phyloP scores from a whole-genome alignment of 2,797 vertebrate genomes.

The Rhynchotus rufescens region DNA sequence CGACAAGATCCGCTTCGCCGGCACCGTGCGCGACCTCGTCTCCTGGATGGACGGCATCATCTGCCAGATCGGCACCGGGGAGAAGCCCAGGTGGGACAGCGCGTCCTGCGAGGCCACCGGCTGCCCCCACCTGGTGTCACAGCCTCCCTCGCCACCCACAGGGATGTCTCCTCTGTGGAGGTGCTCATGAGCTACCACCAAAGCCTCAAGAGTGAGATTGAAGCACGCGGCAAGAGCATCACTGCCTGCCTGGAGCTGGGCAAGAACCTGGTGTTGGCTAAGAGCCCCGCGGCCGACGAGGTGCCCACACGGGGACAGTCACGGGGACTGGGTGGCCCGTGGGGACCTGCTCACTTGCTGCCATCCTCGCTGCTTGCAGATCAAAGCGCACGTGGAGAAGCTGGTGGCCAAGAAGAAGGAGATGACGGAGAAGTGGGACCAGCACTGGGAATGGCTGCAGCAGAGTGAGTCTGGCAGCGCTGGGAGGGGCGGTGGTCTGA shows the following conservation, averaged over 20 bases:
- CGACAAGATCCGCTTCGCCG: constrained; percentile 90
- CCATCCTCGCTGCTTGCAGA: constrained; percentile 71
- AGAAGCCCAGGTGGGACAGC: constrained; percentile 89
- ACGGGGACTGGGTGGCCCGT: neutral
- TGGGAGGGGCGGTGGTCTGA: neutral
- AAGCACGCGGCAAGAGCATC: constrained; percentile 84
- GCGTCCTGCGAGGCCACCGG: neutral
- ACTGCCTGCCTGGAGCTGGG: constrained; percentile 92
- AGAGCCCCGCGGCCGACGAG: constrained; percentile 90
- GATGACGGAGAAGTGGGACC: constrained; percentile 92
- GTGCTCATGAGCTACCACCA: constrained; percentile 97
- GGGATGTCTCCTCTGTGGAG: constrained; percentile 94
- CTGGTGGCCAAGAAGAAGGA: constrained; percentile 90
- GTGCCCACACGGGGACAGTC: constrained; percentile 51
- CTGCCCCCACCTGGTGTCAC: neutral
- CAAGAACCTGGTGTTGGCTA: constrained; percentile 88
- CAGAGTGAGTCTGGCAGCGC: constrained; percentile 84
- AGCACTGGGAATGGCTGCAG: constrained; percentile 93
- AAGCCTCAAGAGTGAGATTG: constrained; percentile 91
- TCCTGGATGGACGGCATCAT: constrained; percentile 94
- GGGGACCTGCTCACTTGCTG: neutral
- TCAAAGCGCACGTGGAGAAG: constrained; percentile 91
- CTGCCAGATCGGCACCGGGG: constrained; percentile 90
- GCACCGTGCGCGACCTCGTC: constrained; percentile 88
- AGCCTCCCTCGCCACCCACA: constrained; percentile 15